phyloP scores from a whole-genome alignment of 2,888 invertebrate species.

The Druceiella hillmani region DNA sequence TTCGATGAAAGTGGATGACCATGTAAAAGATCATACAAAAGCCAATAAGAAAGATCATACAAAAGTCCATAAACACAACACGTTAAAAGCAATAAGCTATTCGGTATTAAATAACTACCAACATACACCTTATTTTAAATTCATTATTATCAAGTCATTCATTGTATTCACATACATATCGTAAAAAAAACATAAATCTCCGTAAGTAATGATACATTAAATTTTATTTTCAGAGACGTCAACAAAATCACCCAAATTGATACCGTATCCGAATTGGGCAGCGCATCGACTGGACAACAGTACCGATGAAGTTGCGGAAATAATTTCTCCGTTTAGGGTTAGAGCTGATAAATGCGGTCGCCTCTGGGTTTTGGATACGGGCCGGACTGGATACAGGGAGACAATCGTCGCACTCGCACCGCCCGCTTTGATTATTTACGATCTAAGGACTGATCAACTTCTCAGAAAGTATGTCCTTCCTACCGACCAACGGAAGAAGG shows the following conservation, averaged over 20 bases:
- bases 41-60: too few relatives aligned
- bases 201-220: background rate
- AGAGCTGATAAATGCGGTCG: conserved; percentile 71
- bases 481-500: conserved; percentile 55
- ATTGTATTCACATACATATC: too few relatives aligned
- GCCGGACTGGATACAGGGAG: conserved; percentile 56
- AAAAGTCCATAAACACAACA: too few relatives aligned
- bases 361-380: conserved; percentile 75
- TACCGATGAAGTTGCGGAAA: conserved; percentile 53
- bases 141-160: conserved; percentile 8
- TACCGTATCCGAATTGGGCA: conserved; percentile 77
- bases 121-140: conserved; percentile 14
- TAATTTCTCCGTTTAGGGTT: conserved; percentile 68
- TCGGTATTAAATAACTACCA: too few relatives aligned
- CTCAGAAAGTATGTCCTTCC: conserved; percentile 64
- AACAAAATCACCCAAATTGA: conserved; percentile 61
- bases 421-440: conserved; percentile 65
- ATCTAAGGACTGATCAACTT: conserved; percentile 63
- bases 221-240: conserved; percentile 53
- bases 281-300: conserved; percentile 56
- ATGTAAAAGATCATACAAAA: too few relatives aligned
- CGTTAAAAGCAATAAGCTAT: too few relatives aligned
- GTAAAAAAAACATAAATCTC: too few relatives aligned
- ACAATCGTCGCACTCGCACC: conserved; percentile 40
- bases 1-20: too few relatives aligned